These are phyloP conservation scores for Embiotoca jacksoni DNA, from an alignment of 2,113 vertebrate genomes.

Conservation along the genomic window DNA sequence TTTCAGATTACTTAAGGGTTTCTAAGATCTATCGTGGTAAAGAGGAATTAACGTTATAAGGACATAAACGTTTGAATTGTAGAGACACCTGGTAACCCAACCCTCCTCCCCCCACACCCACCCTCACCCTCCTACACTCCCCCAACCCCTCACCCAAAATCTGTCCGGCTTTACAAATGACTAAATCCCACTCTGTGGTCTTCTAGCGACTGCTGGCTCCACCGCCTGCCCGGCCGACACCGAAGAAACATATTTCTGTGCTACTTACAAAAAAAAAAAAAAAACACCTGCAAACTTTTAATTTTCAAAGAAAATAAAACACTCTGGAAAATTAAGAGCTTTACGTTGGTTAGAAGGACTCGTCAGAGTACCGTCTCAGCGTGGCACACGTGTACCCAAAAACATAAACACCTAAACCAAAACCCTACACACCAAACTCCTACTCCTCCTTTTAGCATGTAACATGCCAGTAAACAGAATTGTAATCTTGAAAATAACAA, in stretches of 20 bases:
- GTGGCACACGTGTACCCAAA: constrained; percentile 71
- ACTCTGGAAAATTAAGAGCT: constrained; percentile 81
- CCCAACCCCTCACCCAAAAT: constrained; percentile 51
- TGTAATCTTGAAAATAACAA: constrained; percentile 79
- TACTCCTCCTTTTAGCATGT: constrained; percentile 80
- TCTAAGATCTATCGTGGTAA: constrained; percentile 55
- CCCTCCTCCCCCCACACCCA: constrained; percentile 35
- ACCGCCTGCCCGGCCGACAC: constrained; percentile 60
- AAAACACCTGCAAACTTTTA: constrained; percentile 61
- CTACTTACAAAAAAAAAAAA: constrained; percentile 67
- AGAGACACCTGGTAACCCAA: constrained; percentile 67
- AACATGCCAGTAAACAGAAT: constrained; percentile 87
- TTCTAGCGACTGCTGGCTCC: constrained; percentile 69
- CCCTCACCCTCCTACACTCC: constrained; percentile 35
- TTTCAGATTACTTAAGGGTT: constrained; percentile 57
- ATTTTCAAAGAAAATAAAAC: constrained; percentile 75
- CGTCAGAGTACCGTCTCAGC: constrained; percentile 69
- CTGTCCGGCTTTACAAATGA: constrained; percentile 61
- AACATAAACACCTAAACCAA: constrained; percentile 66
- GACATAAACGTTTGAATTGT: constrained; percentile 72
- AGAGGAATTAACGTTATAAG: constrained; percentile 65
- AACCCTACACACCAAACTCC: constrained; percentile 62
- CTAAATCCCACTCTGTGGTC: constrained; percentile 66
- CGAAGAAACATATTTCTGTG: constrained; percentile 66
- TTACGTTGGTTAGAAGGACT: constrained; percentile 77